Evolutionary conservation across 2,113 vertebrate species (phyloP), one percentile per base, ranked within the genome.

Genomic region (Hemiscyllium ocellatum): DNA sequence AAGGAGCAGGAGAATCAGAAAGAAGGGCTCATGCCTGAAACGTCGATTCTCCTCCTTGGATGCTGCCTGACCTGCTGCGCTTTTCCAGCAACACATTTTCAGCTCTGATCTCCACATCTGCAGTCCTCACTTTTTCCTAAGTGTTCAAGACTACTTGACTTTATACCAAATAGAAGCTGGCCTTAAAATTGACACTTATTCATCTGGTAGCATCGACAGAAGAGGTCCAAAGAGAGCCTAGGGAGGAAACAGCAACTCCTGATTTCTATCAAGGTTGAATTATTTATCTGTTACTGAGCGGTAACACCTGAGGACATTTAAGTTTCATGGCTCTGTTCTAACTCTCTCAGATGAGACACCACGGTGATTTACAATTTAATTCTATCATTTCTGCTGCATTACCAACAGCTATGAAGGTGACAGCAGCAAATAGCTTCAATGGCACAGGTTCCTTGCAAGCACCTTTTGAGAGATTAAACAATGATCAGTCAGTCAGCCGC

Each of bases 341-440:
- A 95, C 69, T 70, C 22, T 22, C 68, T 42, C 26, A 72, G 6
- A 4, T 29, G 68, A 50, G 47, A 69, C 19, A 15, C 47, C 72
- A 68, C 47, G n/a, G 94, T 52, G 68, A 95, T 95, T 95, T 70
- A 47, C 69, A 95, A 95, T 95, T 95, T 95, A 95, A 50, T 95
- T 95, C 37, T 95, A 72, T 95, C 42, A 95, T 72, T 72, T 95
- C 47, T 69, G 50, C 37, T 95, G 94, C 42, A 50, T 29, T 95
- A 70, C 42, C 94, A 17, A 72, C 29, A 95, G 69, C 42, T 8
- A 26, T 33, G 69, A 33, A 95, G 69, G 68, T 95, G 94, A 72
- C 69, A 47, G 93, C 26, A 70, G 69, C 12, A 52, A 72, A 72
- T 52, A 76, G 94, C 69, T 95, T 52, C 68, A 95, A 66, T 26